phyloP scores from a whole-genome alignment of 2,797 vertebrate species.

The Heliangelus exortis region DNA sequence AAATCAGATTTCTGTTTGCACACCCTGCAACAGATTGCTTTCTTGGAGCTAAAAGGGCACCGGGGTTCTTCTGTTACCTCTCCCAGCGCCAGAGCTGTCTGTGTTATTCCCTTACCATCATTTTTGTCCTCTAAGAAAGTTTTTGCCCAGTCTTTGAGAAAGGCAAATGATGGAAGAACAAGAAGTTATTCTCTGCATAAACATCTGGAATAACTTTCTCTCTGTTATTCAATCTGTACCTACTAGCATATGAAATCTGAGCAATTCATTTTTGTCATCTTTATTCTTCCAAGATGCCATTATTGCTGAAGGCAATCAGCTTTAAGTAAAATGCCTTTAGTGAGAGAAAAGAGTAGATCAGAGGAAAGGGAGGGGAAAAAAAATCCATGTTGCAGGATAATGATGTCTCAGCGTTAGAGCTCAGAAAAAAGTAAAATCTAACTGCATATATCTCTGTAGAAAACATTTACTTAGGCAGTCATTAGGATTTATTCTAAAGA shows the following conservation, averaged over 20 bases:
- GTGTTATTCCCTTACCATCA: background rate
- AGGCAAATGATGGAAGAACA: background rate
- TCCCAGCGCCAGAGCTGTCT: background rate
- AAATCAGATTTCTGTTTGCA: background rate
- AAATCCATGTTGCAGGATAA: background rate
- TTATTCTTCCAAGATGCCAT: background rate
- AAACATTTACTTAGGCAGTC: constrained; percentile 24
- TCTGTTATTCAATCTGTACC: background rate
- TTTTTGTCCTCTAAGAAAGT: background rate
- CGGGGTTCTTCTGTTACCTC: background rate
- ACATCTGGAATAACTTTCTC: background rate
- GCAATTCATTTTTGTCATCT: background rate
- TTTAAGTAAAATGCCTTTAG: constrained; percentile 14
- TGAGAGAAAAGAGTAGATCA: background rate
- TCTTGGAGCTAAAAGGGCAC: background rate
- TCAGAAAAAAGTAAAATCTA: constrained; percentile 10
- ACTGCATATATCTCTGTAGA: background rate
- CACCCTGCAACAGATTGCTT: background rate
- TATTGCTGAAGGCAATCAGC: constrained; percentile 6
- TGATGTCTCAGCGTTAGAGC: background rate
- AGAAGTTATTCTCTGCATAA: background rate
- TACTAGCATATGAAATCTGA: background rate
- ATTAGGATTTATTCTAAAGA: constrained; percentile 37
- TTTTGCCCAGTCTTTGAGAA: background rate
- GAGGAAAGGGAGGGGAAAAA: rapidly evolving